phyloP scores from a whole-genome alignment of 2,113 vertebrate species.

The Barbus barbus region DNA sequence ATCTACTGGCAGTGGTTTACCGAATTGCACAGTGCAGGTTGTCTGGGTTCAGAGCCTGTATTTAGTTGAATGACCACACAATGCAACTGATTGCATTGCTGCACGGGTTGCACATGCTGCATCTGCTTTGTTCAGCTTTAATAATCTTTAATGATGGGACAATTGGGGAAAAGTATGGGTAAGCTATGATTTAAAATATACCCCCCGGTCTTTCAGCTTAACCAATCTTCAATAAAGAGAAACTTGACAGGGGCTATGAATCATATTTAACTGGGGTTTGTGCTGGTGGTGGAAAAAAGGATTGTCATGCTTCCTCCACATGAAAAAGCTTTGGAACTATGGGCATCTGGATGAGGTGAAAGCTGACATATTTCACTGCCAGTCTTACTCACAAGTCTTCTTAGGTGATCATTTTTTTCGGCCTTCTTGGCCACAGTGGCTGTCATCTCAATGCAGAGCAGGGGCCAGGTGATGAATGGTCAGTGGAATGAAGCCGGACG shows the following conservation, averaged over 20 bases:
- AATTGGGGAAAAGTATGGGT: too few relatives aligned
- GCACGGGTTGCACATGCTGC: neutral
- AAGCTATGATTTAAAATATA: too few relatives aligned
- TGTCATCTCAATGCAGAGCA: neutral
- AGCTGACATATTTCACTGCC: neutral
- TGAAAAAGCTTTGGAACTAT: neutral
- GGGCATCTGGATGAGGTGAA: neutral
- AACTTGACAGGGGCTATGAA: conserved; percentile 2
- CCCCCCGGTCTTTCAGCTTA: too few relatives aligned
- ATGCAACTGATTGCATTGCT: neutral
- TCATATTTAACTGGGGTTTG: neutral
- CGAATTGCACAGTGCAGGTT: neutral
- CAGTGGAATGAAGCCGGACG: conserved; percentile 29
- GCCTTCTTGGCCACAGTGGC: neutral
- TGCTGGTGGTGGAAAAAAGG: neutral
- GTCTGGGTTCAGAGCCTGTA: neutral
- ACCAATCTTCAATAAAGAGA: neutral
- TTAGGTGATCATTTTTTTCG: neutral
- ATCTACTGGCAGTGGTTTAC: neutral
- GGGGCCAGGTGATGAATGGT: conserved; percentile 39
- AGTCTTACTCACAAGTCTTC: neutral
- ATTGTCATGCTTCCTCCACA: neutral
- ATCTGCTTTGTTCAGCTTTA: neutral
- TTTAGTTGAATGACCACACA: neutral
- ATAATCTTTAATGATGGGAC: neutral